Base-by-base conservation (phyloP, 2,797 vertebrate species). In the Clarias fuscus region DNA sequence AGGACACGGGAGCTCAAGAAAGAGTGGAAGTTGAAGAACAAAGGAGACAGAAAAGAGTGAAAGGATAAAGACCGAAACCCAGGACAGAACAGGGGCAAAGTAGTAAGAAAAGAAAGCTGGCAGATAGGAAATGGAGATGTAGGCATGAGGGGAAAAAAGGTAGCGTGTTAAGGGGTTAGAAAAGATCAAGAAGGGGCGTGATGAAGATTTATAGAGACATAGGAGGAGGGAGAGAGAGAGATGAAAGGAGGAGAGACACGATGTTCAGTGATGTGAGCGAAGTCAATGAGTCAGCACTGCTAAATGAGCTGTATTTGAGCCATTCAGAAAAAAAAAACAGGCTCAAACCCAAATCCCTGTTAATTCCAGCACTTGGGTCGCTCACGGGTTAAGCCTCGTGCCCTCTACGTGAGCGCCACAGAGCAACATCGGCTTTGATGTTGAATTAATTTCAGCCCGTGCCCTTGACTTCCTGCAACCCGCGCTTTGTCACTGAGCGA, bases 371-470 rank as follows among this genome's bases (percentile, higher is more conserved):
- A 86, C 88, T 87, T 86, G 64, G 86, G 84, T 90, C 79, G 84
- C 89, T 86, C 84, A 75, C 37, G 27, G 86, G 87, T 82, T 91
- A 82, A 86, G 88, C 86, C 88, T 84, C 87, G 84, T 78, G 83
- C 61, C 64, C 11, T 2, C 7, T 3, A n/a, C 15, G 14, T n/a
- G 65, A 84, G 61, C 14, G 15, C 77, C 43, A 61, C 62, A 77
- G 85, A 85, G 90, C 90, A 89, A 86, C 76, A 89, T 77, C 79
- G 80, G 85, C 91, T 93, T 93, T 95, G 91, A 94, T 93, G 90
- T 91, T 88, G 91, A 91, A 94, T 95, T 93, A 87, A 94, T 93
- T 92, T 93, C 65, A 30, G 83, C 85, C 85, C 89, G 89, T 1
- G 88, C 90, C 92, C 92, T 92, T 92, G 93, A 95, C 93, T 89